Conservation (phyloP, 2,888 invertebrate species). For the Tipula unca region DNA sequence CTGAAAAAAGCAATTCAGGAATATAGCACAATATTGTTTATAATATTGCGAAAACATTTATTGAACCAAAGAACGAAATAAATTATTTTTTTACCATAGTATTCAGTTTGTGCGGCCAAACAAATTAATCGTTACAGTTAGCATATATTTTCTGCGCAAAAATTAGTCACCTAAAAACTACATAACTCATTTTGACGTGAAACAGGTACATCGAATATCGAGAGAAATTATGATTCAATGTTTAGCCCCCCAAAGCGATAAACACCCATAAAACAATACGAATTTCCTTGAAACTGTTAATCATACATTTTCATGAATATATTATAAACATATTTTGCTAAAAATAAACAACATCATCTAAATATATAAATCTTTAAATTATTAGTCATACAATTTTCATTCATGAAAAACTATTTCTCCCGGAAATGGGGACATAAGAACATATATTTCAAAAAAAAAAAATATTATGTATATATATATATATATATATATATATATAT, state of each 20-base stretch:
- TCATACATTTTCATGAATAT: background rate
- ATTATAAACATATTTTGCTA: background rate
- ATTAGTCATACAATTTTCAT: background rate
- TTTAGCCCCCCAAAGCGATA: background rate
- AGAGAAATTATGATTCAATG: background rate
- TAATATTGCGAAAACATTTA: no score
- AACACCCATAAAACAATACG: background rate
- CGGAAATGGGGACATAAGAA: background rate
- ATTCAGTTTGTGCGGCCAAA: background rate
- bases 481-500: background rate
- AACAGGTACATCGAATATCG: background rate
- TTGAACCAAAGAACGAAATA: no score
- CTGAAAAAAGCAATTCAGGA: no score
- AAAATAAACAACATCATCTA: background rate
- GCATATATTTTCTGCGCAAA: background rate
- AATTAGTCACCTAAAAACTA: background rate
- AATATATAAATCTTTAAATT: background rate
- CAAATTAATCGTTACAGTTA: background rate
- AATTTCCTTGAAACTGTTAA: background rate
- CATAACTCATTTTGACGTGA: background rate
- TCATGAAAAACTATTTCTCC: background rate
- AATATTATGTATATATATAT: background rate
- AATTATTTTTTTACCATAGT: background rate
- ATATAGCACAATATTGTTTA: no score
- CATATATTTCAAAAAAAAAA: background rate